Evolutionary conservation across 2,113 vertebrate genomes (phyloP).

Genomic region (Plotosus lineatus): DNA sequence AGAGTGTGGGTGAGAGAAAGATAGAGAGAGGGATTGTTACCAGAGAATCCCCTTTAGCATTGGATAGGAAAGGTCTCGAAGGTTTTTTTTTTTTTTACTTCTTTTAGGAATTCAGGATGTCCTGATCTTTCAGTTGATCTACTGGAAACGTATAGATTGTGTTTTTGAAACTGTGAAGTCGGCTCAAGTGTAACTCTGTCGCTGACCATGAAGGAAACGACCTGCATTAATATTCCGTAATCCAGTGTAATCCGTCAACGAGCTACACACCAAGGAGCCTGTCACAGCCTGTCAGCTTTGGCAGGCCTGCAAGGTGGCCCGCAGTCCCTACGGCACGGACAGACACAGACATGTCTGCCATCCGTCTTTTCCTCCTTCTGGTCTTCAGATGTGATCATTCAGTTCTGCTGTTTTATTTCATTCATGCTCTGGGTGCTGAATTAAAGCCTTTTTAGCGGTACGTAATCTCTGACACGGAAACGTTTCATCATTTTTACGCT

Average conservation of each 20-base stretch:
- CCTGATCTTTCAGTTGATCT: slow-evolving; percentile 80
- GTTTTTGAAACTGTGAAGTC: slow-evolving; percentile 17
- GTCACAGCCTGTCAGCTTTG: slow-evolving; percentile 94
- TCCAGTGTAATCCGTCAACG: slow-evolving; percentile 99
- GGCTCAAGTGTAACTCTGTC: slow-evolving; percentile 85
- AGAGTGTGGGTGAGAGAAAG: slow-evolving; percentile 24
- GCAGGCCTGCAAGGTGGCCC: slow-evolving; percentile 80
- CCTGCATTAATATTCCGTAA: slow-evolving; percentile 99
- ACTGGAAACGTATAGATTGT: slow-evolving; percentile 64
- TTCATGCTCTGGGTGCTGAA: neutral
- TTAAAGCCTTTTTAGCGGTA: neutral
- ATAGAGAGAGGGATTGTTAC: slow-evolving; percentile 61
- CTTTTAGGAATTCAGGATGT: slow-evolving; percentile 71
- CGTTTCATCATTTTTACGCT: neutral
- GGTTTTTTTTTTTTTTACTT: slow-evolving; percentile 39
- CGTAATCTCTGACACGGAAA: neutral
- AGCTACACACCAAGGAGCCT: slow-evolving; percentile 89
- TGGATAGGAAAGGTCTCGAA: slow-evolving; percentile 70
- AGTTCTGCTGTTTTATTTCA: neutral
- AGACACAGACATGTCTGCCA: slow-evolving; percentile 61
- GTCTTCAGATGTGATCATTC: slow-evolving; percentile 27
- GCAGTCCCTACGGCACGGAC: slow-evolving; percentile 86
- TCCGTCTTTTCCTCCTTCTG: slow-evolving; percentile 34
- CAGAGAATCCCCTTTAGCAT: slow-evolving; percentile 78
- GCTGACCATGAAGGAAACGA: slow-evolving; percentile 96